Base-by-base conservation (phyloP, 1,140 invertebrate genomes). In the Eumaeus atala region DNA sequence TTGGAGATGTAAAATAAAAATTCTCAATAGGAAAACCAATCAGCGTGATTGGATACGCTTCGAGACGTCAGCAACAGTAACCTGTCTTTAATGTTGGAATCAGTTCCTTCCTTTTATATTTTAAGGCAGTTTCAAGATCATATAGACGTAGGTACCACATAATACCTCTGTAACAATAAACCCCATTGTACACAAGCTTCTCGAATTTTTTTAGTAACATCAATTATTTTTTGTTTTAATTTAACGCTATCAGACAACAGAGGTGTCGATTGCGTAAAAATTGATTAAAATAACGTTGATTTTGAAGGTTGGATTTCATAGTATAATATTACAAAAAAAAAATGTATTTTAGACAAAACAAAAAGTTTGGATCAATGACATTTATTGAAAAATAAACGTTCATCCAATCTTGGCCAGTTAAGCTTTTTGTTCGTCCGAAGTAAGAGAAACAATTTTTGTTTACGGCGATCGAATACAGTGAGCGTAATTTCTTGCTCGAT, bases 11-110 rank as follows among this genome's bases (percentile, higher is more conserved):
- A 61, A 59, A 69, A 70, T 70, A 65, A 71, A 67, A 67, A 50
- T 59, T 51, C 70, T 60, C 74, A 76, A 84, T 75, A 70, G 74
- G 70, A 79, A 80, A 74, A 74, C 75, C 76, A 76, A 77, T 73
- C 77, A 73, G 79, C 72, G 56, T 71, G 49, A 82, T 81, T 77
- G 38, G 78, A 65, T 61, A 73, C 67, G 77, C 61, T 66, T 56
- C 59, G 49, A 69, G 66, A 67, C 62, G 65, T 64, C 56, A 58
- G 6, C 21, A 28, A 28, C 21, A 28, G 21, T 28, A 28, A 28
- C 21, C 59, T 66, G 63, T 50, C 61, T 21, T 35, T 33, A 28
- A 44, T 34, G 12, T 10, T 42, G 14, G 40, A 8, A 12, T 16
- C 12, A 44, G 9, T 14, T 17, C 17, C 4, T 65, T 52, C 48